Percentiles rank a stretch among this genome's conserved stretches.
Conservation (phyloP, 2,797 vertebrate species). For the Chrosomus eos region DNA sequence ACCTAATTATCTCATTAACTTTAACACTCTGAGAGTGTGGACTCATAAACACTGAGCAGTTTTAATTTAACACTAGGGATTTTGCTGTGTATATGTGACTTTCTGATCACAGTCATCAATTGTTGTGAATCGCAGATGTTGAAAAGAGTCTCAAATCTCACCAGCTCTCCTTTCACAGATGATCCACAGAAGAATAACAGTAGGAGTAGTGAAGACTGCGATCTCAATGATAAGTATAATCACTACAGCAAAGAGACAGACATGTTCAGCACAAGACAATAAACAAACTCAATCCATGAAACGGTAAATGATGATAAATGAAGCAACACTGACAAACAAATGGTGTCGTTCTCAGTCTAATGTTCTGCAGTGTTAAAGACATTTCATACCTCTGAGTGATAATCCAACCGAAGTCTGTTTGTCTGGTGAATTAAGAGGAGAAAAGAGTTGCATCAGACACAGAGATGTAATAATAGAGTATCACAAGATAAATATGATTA, state of each 20-base stretch:
- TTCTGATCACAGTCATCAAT: not conserved
- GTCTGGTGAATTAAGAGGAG: not conserved
- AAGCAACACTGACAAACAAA: not conserved
- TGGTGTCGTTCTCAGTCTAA: not conserved
- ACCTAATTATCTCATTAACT: too few relatives aligned
- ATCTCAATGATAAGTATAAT: not conserved
- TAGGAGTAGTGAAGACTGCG: not conserved
- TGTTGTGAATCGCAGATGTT: not conserved
- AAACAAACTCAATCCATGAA: not conserved
- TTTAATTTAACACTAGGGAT: too few relatives aligned
- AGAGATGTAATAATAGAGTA: not conserved
- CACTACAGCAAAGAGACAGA: conserved; percentile 6
- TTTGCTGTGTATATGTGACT: too few relatives aligned
- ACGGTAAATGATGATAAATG: not conserved
- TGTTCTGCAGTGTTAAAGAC: not conserved
- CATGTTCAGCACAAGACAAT: not conserved
- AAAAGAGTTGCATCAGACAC: not conserved
- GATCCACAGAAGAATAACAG: conserved; percentile 4
- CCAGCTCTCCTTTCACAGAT: conserved; percentile 5
- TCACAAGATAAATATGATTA: not conserved
- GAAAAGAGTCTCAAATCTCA: not conserved
- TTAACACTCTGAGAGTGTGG: too few relatives aligned
- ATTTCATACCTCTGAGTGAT: not conserved
- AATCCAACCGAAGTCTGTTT: not conserved
- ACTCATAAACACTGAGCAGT: too few relatives aligned